phyloP scores from a whole-genome alignment of 2,888 invertebrate genomes.

The Galerucella calmariensis region DNA sequence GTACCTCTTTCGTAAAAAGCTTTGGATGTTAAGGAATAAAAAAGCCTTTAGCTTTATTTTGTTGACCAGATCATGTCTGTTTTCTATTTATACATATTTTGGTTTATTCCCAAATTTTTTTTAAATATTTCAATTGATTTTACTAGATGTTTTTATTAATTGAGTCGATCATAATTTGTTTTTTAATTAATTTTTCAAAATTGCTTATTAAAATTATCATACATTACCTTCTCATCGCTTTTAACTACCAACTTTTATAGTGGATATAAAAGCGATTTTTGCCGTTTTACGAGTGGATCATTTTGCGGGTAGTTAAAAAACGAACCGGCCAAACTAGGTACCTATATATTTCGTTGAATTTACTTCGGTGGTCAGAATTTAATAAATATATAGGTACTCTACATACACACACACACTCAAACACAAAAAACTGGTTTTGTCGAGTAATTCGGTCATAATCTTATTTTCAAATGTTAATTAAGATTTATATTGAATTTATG shows the following conservation, averaged over 20 bases:
- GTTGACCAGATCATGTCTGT: too few relatives aligned
- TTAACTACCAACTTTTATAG: background rate
- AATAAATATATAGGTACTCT: slow-evolving; percentile 5
- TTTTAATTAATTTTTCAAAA: background rate
- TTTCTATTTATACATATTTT: too few relatives aligned
- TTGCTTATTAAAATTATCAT: background rate
- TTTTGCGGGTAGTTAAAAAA: too few relatives aligned
- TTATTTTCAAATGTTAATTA: slow-evolving; percentile 44
- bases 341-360: background rate
- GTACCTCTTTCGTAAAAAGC: too few relatives aligned
- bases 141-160: background rate
- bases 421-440: slow-evolving; percentile 26
- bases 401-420: background rate
- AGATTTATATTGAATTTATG: background rate
- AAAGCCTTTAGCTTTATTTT: too few relatives aligned
- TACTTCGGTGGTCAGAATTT: slow-evolving; percentile 16
- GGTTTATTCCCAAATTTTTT: too few relatives aligned
- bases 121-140: background rate
- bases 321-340: background rate
- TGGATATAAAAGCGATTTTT: background rate
- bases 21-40: too few relatives aligned
- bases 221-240: background rate
- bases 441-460: slow-evolving; percentile 42
- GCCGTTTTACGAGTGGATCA: background rate
- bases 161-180: too few relatives aligned